Evolutionary conservation across 2,888 invertebrate genomes (phyloP), one percentile per base, ranked within the genome.

Genomic region (Ectobius pallidus): DNA sequence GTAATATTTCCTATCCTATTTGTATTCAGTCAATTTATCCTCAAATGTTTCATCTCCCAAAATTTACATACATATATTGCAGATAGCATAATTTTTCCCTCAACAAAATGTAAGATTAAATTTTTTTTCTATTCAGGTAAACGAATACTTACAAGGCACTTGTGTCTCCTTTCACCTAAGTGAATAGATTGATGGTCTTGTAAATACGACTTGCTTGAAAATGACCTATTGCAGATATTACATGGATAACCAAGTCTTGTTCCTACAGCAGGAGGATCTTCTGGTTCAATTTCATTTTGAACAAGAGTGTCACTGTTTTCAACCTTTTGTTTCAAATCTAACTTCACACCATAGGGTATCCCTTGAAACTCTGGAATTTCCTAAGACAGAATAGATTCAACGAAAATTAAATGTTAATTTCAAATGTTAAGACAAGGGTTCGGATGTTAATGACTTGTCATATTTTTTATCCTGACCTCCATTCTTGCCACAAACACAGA

Each of bases 171-270:
- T 20, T 63, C 63, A 39, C 63, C 63, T 42, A 25, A 25, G 32
- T 63, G 63, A 9, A 42, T 20, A 14, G 25, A 34, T 63, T 63
- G 39, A 32, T 63, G 63, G 42, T 63, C 63, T 63, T 20, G 63
- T 20, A 63, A 16, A 16, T 63, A 22, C 0, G 25, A 22, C 14
- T 63, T 42, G 42, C 63, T 42, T 14, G 63, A 14, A 63, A 63
- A 63, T 39, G 42, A 7, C 14, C 42, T 42, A 9, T 42, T 34
- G 14, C 63, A 63, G 18, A 63, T 25, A 3, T 22, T n/a, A 9
- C 63, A 63, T 22, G 63, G 52, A 11, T 25, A 52, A 9, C 52
- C 52, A 14, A 25, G 20, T 14, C 11, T 52, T 14, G 25, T 14
- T 22, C 22, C 18, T 25, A 52, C 11, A 22, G 25, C 11, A 1